Conservation (phyloP, 2,113 vertebrate species). For the Hydrolagus affinis region DNA sequence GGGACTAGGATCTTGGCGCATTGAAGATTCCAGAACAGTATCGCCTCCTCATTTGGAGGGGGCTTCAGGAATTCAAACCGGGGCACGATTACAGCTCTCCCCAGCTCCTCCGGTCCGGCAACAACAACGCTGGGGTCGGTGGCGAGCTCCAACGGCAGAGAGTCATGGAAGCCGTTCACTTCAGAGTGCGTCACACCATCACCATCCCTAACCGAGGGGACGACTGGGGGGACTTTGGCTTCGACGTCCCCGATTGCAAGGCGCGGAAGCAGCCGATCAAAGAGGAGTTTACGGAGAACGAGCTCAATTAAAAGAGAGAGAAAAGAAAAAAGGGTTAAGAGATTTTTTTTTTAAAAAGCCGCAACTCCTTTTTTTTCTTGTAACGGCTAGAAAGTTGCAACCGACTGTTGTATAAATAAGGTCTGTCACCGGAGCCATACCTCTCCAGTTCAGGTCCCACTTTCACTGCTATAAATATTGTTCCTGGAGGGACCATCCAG, state of each 20-base stretch:
- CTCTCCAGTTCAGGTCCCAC: not conserved
- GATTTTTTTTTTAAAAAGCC: not conserved
- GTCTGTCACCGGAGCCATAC: not conserved
- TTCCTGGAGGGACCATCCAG: not conserved
- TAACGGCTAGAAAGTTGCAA: constrained; percentile 2
- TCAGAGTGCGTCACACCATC: constrained; percentile 96
- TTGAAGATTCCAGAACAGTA: constrained; percentile 96
- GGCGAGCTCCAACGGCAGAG: constrained; percentile 91
- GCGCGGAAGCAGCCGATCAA: constrained; percentile 83
- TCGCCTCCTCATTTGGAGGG: constrained; percentile 83
- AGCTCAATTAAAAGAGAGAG: constrained; percentile 63
- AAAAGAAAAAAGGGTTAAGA: not conserved
- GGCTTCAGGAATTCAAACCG: constrained; percentile 91
- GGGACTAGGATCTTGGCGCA: constrained; percentile 75
- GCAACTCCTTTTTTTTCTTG: not conserved
- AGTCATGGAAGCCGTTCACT: constrained; percentile 96
- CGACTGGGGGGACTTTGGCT: constrained; percentile 96
- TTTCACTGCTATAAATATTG: constrained; percentile 15
- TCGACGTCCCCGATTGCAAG: constrained; percentile 94
- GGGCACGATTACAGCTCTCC: constrained; percentile 68
- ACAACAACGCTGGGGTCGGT: constrained; percentile 71
- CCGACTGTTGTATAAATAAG: constrained; percentile 26
- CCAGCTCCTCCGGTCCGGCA: constrained; percentile 82
- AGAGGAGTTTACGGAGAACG: constrained; percentile 83
- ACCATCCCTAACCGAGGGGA: constrained; percentile 88